A percentile compares a stretch with the other conserved stretches of the same genome.
These are phyloP conservation scores for Paedocypris micromegethes DNA, from an alignment of 2,797 vertebrate species.

Conservation along the genomic window DNA sequence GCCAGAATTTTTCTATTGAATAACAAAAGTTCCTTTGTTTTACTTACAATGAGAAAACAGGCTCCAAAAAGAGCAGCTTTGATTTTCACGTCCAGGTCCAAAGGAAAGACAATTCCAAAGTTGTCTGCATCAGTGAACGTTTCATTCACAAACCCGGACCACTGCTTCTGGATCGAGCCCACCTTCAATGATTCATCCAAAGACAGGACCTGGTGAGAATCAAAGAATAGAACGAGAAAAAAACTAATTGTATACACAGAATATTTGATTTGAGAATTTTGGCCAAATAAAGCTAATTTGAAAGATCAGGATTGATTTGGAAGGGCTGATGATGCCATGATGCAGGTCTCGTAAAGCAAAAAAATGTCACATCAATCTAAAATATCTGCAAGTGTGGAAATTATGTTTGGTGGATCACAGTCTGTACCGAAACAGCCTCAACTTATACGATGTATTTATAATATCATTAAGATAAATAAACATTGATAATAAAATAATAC, in stretches of 20 bases:
- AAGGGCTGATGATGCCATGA: too few relatives aligned
- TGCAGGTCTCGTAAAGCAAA: too few relatives aligned
- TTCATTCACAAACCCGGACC: constrained; percentile 69
- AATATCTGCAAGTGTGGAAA: too few relatives aligned
- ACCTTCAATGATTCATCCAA: constrained; percentile 57
- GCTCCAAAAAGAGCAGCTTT: constrained; percentile 75
- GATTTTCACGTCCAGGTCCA: constrained; percentile 74
- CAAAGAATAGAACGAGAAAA: neutral
- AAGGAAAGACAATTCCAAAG: constrained; percentile 73
- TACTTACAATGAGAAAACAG: constrained; percentile 80
- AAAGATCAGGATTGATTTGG: too few relatives aligned
- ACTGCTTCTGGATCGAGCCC: constrained; percentile 72
- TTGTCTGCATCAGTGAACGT: constrained; percentile 66
- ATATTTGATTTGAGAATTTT: neutral
- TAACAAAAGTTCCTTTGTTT: neutral
- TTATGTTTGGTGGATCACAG: too few relatives aligned
- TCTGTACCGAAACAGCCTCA: too few relatives aligned
- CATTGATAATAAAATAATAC: too few relatives aligned
- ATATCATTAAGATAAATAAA: too few relatives aligned
- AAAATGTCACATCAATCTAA: too few relatives aligned
- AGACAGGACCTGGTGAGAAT: constrained; percentile 42
- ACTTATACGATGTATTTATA: too few relatives aligned
- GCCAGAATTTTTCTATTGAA: neutral
- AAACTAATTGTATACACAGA: neutral
- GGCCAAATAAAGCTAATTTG: too few relatives aligned